Evolutionary conservation across 2,797 vertebrate genomes (phyloP), one percentile per base, ranked within the genome.

Genomic region (Scomberomorus guttatus): DNA sequence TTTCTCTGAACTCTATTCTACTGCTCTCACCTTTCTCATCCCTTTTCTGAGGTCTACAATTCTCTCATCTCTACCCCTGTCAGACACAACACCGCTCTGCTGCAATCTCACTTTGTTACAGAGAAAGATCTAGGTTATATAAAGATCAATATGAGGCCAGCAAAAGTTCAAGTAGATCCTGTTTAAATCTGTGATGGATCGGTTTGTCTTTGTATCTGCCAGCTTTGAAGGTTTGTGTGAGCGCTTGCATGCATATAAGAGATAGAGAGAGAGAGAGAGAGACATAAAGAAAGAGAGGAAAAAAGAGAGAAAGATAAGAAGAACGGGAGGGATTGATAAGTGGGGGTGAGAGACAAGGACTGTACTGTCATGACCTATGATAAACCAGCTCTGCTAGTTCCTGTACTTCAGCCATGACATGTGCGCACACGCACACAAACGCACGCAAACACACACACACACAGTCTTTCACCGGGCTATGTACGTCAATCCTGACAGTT

Each of bases 361-460:
- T 84, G 71, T 34, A 75, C 84, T 91, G 84, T 91, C 71, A 79
- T 66, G 57, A 83, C 72, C 52, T 55, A 65, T 65, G 82, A 92
- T 87, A 91, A 90, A 93, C 87, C 71, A 78, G 85, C 84, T 87
- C 71, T 67, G 79, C 87, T 63, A 25, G 90, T 92, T 86, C 76
- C 68, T 81, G 65, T 69, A 77, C 63, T 74, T 82, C 75, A 85
- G 63, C 74, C 55, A 52, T 82, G 58, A 86, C 68, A 5, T 3
- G 2, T 6, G 14, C 1, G 9, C 67, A 51, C 70, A 24, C 51
- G 24, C 58, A 48, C 37, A 17, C 64, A 51, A 69, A 59, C 59
- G 56, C 59, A 66, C 59, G 59, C 57, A 11, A 61, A 57, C 72
- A 77, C 39, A 22, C 68, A 54, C 72, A 44, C 54, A 56, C 32